Percentiles rank a stretch among this genome's conserved stretches.
Evolutionary conservation across 2,888 invertebrate genomes (phyloP).

Genomic region (Exephanes ischioxanthus): DNA sequence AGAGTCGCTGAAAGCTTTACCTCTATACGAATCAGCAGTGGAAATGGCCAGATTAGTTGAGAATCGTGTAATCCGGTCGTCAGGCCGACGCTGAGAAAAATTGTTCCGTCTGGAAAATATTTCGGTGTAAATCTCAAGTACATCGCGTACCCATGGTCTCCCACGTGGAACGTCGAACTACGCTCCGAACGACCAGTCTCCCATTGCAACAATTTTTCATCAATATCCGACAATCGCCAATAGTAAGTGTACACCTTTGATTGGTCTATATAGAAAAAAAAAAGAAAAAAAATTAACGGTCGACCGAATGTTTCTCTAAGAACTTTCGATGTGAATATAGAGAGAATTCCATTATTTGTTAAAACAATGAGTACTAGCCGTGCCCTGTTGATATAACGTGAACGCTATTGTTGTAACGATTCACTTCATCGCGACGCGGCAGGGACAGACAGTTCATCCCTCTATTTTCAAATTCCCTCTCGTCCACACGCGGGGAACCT

Average conservation of each 20-base stretch:
- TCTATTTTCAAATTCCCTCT: constrained; percentile 21
- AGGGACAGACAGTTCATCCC: constrained; percentile 7
- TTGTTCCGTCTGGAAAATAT: constrained; percentile 80
- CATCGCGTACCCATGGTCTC: constrained; percentile 82
- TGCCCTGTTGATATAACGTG: constrained; percentile 52
- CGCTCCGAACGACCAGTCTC: constrained; percentile 80
- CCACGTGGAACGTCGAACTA: constrained; percentile 83
- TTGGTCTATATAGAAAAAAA: constrained; percentile 56
- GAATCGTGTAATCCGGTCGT: constrained; percentile 82
- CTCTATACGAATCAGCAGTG: constrained; percentile 80
- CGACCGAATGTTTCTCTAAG: not conserved
- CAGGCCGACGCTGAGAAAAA: constrained; percentile 82
- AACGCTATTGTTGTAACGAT: constrained; percentile 73
- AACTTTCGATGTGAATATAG: not conserved
- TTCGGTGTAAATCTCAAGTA: constrained; percentile 83
- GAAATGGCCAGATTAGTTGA: constrained; percentile 83
- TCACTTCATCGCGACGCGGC: constrained; percentile 72
- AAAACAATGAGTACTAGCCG: constrained; percentile 36
- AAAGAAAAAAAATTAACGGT: constrained; percentile 3
- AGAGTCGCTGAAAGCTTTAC: constrained; percentile 67
- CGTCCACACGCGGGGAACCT: not conserved
- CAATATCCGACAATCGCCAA: constrained; percentile 82
- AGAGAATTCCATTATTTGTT: not conserved
- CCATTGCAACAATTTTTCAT: constrained; percentile 83
- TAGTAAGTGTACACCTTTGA: constrained; percentile 81